Evolutionary conservation across 2,888 invertebrate species (phyloP).

Genomic region (Anagyrus pseudococci): DNA sequence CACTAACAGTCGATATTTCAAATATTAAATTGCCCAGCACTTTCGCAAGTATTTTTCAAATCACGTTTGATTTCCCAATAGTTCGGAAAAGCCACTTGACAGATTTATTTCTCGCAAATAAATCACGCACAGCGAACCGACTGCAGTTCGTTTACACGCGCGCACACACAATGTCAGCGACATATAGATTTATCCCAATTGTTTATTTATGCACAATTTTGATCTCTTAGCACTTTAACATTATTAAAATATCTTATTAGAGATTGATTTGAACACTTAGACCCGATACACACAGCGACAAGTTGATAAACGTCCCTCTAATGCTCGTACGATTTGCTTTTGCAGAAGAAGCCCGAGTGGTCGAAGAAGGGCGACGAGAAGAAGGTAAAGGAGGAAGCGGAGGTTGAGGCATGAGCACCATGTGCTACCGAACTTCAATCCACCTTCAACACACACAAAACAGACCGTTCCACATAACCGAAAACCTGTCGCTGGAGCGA

Average conservation of each 20-base stretch:
- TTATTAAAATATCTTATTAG: neutral
- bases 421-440: constrained; percentile 39
- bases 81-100: too few relatives aligned
- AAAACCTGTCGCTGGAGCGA: constrained; percentile 30
- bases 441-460: constrained; percentile 34
- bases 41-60: too few relatives aligned
- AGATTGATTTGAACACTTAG: neutral
- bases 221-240: neutral
- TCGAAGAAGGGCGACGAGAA: constrained; percentile 89
- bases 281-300: neutral
- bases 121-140: too few relatives aligned
- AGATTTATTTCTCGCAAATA: too few relatives aligned
- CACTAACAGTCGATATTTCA: too few relatives aligned
- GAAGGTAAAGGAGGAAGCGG: constrained; percentile 86
- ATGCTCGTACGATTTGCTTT: constrained; percentile 43
- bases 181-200: too few relatives aligned
- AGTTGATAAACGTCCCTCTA: neutral
- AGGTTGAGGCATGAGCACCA: constrained; percentile 80
- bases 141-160: too few relatives aligned
- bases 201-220: too few relatives aligned
- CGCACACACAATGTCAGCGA: too few relatives aligned
- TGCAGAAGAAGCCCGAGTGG: constrained; percentile 94
- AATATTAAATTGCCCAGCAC: too few relatives aligned
- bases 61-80: too few relatives aligned
- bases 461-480: constrained; percentile 28